Evolutionary conservation across 2,797 vertebrate genomes (phyloP).

Genomic region (Halcyon smyrnensis): DNA sequence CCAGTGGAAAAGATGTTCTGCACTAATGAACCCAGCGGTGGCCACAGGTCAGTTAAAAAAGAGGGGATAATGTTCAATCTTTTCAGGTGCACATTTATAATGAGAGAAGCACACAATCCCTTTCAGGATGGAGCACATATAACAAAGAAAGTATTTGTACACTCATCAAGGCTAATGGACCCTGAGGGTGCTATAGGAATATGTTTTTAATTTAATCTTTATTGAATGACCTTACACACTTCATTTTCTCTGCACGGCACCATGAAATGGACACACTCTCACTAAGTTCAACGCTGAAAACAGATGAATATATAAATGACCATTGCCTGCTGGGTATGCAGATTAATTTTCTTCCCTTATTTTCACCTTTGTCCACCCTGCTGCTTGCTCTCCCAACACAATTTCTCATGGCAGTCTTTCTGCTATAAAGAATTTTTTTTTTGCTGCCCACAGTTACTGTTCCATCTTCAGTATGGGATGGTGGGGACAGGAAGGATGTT

Average conservation of each 20-base stretch:
- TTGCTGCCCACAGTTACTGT: background rate
- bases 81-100: slow-evolving; percentile 99
- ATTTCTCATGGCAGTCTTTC: slow-evolving; percentile 30
- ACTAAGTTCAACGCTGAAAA: slow-evolving; percentile 89
- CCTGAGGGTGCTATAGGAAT: slow-evolving; percentile 83
- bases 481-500: background rate
- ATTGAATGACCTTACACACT: slow-evolving; percentile 87
- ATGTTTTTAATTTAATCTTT: slow-evolving; percentile 88
- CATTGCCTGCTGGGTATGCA: slow-evolving; percentile 95
- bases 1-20: slow-evolving; percentile 99
- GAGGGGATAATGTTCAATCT: slow-evolving; percentile 91
- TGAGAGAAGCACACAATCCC: slow-evolving; percentile 92
- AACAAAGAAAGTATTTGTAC: slow-evolving; percentile 93
- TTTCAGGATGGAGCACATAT: slow-evolving; percentile 88
- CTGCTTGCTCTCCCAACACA: slow-evolving; percentile 64
- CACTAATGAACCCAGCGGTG: slow-evolving; percentile 97
- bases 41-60: slow-evolving; percentile 87
- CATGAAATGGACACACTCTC: slow-evolving; percentile 91
- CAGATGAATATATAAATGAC: slow-evolving; percentile 94
- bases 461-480: background rate
- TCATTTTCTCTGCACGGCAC: slow-evolving; percentile 88
- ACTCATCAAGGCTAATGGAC: slow-evolving; percentile 87
- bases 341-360: slow-evolving; percentile 88
- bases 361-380: slow-evolving; percentile 84
- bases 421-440: background rate